These are phyloP conservation scores for Struthidea cinerea DNA, from an alignment of 2,113 vertebrate species.

Conservation along the genomic window DNA sequence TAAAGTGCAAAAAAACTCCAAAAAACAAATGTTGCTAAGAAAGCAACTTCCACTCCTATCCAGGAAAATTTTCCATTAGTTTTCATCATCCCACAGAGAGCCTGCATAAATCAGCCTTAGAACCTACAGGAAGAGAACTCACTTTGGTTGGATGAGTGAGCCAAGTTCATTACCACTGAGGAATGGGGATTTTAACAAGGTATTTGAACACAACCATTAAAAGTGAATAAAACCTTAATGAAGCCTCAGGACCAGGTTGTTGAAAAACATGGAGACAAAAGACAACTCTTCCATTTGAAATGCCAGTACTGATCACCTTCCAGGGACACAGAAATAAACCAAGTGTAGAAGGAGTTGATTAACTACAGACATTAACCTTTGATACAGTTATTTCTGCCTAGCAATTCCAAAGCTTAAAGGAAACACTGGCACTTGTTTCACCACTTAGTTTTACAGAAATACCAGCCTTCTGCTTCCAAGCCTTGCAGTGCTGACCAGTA, in stretches of 20 bases:
- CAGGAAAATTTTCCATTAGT: not conserved
- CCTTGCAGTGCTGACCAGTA: slow-evolving; percentile 6
- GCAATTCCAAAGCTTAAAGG: not conserved
- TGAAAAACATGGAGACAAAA: not conserved
- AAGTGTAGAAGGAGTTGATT: not conserved
- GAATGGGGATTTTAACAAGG: not conserved
- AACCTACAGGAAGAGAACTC: not conserved
- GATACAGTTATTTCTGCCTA: not conserved
- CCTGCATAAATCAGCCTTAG: not conserved
- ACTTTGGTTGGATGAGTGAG: not conserved
- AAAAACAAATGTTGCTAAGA: not conserved
- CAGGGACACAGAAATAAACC: not conserved
- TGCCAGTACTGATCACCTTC: not conserved
- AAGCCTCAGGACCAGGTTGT: not conserved
- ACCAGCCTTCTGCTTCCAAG: not conserved
- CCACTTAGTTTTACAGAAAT: not conserved
- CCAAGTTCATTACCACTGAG: not conserved
- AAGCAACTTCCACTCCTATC: not conserved
- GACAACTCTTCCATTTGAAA: not conserved
- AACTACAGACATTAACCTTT: slow-evolving; percentile 4
- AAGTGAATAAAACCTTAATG: not conserved
- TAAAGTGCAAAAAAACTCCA: not conserved
- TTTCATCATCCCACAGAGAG: not conserved
- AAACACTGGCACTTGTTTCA: not conserved
- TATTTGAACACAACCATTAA: not conserved